Evolutionary conservation across 1,140 invertebrate genomes (phyloP).

Genomic region (Gryon sp.): DNA sequence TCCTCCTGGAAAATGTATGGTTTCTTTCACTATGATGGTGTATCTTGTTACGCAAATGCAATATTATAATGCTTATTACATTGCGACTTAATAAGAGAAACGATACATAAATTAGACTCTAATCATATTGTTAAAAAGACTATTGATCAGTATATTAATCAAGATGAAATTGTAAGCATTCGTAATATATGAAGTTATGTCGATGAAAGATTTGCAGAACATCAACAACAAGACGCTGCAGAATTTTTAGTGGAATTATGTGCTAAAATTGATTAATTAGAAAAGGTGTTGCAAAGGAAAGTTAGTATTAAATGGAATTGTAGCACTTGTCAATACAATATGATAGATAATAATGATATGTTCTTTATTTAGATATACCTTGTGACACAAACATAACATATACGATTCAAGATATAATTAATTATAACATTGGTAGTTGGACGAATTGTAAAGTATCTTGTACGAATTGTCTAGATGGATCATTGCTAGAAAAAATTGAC

Average conservation of each 20-base stretch:
- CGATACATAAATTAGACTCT: neutral
- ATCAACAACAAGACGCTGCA: too few species aligned
- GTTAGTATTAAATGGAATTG: neutral
- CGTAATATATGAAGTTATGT: neutral
- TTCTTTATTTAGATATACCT: neutral
- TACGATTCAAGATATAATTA: neutral
- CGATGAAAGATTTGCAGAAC: neutral
- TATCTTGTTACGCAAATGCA: slow-evolving; percentile 18
- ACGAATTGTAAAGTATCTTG: neutral
- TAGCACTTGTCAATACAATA: neutral
- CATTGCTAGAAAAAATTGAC: too few species aligned
- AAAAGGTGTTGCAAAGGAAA: neutral
- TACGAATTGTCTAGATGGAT: neutral
- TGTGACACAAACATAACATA: neutral
- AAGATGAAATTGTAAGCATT: neutral
- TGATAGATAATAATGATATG: neutral
- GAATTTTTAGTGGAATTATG: too few species aligned
- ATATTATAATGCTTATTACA: slow-evolving; percentile 6
- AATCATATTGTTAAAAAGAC: neutral
- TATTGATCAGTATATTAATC: neutral
- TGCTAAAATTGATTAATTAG: neutral
- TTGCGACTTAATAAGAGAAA: slow-evolving; percentile 1
- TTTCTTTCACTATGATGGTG: too few species aligned
- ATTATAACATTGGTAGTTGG: slow-evolving; percentile 1
- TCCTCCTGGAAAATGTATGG: too few species aligned